Evolutionary conservation across 2,888 invertebrate genomes (phyloP).

Genomic region (Trypoxylon attenuatum): DNA sequence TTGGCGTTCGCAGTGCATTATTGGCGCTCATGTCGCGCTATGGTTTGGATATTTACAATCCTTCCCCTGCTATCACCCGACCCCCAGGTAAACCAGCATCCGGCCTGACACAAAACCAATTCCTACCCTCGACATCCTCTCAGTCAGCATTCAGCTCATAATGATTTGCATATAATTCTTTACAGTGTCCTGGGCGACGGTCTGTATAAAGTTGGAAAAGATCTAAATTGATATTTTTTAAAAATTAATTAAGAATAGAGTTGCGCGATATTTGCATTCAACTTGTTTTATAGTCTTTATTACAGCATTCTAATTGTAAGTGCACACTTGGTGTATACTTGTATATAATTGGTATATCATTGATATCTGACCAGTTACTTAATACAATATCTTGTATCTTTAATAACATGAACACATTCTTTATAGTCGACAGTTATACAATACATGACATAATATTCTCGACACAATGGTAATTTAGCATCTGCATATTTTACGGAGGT

Average conservation of each 20-base stretch:
- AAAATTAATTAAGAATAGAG: slow-evolving; percentile 46
- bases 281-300: slow-evolving; percentile 46
- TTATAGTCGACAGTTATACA: slow-evolving; percentile 34
- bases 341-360: slow-evolving; percentile 44
- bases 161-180: slow-evolving; percentile 45
- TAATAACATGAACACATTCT: slow-evolving; percentile 38
- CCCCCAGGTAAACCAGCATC: slow-evolving; percentile 71
- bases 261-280: slow-evolving; percentile 35
- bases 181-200: slow-evolving; percentile 34
- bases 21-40: slow-evolving; percentile 76
- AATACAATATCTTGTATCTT: slow-evolving; percentile 45
- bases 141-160: slow-evolving; percentile 67
- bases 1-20: slow-evolving; percentile 75
- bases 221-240: slow-evolving; percentile 55
- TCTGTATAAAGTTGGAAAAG: slow-evolving; percentile 44
- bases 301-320: slow-evolving; percentile 43
- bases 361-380: slow-evolving; percentile 43
- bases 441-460: slow-evolving; percentile 23
- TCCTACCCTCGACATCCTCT: slow-evolving; percentile 67
- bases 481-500: not conserved
- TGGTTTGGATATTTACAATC: slow-evolving; percentile 72
- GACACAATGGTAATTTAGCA: slow-evolving; percentile 4
- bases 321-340: slow-evolving; percentile 50
- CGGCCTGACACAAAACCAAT: slow-evolving; percentile 63
- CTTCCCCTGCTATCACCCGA: slow-evolving; percentile 65